phyloP scores from a whole-genome alignment of 1,140 invertebrate genomes.

The Colletes latitarsis region DNA sequence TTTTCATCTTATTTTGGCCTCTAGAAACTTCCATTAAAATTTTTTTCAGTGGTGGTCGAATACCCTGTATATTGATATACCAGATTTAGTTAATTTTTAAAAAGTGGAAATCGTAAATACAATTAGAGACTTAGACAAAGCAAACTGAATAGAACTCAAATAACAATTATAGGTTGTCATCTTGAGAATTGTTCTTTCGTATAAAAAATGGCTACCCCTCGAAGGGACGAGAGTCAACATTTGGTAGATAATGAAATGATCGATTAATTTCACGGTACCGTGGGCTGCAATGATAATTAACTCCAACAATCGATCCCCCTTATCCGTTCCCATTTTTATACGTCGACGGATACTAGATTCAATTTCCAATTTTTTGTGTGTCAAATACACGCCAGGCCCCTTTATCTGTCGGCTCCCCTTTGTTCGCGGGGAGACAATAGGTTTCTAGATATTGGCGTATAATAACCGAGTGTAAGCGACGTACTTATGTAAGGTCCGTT shows the following conservation, averaged over 20 bases:
- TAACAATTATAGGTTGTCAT: too few species aligned
- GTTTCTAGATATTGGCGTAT: slow-evolving; percentile 33
- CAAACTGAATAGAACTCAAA: too few species aligned
- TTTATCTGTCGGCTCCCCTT: slow-evolving; percentile 1
- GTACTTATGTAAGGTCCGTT: slow-evolving; percentile 2
- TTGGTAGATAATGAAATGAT: neutral
- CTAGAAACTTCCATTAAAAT: too few species aligned
- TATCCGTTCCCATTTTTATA: neutral
- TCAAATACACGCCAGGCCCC: slow-evolving; percentile 10
- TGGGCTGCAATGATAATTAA: slow-evolving; percentile 33
- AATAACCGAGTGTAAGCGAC: slow-evolving; percentile 12
- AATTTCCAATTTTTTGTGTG: slow-evolving; percentile 36
- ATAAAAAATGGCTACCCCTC: too few species aligned
- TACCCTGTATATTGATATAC: too few species aligned
- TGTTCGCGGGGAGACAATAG: slow-evolving; percentile 31
- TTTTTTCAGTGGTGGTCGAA: too few species aligned
- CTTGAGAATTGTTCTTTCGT: too few species aligned
- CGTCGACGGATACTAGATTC: slow-evolving; percentile 28
- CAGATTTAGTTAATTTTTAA: too few species aligned
- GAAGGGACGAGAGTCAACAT: neutral
- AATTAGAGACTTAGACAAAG: too few species aligned
- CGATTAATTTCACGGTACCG: neutral
- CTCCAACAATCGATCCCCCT: slow-evolving; percentile 12
- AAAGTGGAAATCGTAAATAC: too few species aligned
- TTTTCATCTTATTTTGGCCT: too few species aligned